A percentile compares a stretch with the other conserved stretches of the same genome.
Evolutionary conservation across 2,797 vertebrate species (phyloP).

Genomic region (Craterocephalus amniculus): DNA sequence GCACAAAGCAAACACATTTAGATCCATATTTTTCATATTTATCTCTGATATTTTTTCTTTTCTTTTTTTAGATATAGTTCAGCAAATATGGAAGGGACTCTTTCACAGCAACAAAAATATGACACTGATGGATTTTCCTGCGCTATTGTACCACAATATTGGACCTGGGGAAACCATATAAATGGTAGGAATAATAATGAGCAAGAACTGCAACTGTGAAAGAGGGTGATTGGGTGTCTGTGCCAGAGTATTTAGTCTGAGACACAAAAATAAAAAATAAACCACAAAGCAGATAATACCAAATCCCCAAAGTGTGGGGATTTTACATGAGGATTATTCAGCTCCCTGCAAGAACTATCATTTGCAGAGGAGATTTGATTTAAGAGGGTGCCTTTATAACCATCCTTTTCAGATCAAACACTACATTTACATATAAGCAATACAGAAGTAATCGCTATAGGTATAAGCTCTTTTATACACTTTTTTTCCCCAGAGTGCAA

Average conservation of each 20-base stretch:
- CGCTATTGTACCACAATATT: constrained; percentile 83
- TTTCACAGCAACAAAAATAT: constrained; percentile 64
- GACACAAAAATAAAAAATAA: constrained; percentile 49
- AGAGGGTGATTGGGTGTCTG: background rate
- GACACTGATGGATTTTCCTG: constrained; percentile 78
- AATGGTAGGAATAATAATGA: too few species aligned
- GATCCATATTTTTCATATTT: background rate
- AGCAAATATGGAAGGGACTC: constrained; percentile 73
- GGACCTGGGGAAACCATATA: constrained; percentile 82
- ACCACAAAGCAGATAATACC: constrained; percentile 53
- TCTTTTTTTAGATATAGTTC: constrained; percentile 71
- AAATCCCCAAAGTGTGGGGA: constrained; percentile 31
- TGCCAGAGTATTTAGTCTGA: constrained; percentile 49
- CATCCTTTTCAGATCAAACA: constrained; percentile 48
- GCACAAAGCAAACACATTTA: background rate
- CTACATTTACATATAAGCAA: constrained; percentile 55
- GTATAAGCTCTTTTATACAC: constrained; percentile 50
- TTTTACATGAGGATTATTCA: constrained; percentile 57
- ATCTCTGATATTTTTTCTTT: background rate
- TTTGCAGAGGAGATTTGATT: constrained; percentile 24
- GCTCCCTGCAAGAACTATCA: constrained; percentile 44
- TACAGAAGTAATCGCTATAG: constrained; percentile 48
- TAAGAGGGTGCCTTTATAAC: constrained; percentile 46
- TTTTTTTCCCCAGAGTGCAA: constrained; percentile 82
- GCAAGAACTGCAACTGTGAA: too few species aligned